Evolutionary conservation across 2,113 vertebrate genomes (phyloP).

Genomic region (Eubucco bourcierii): DNA sequence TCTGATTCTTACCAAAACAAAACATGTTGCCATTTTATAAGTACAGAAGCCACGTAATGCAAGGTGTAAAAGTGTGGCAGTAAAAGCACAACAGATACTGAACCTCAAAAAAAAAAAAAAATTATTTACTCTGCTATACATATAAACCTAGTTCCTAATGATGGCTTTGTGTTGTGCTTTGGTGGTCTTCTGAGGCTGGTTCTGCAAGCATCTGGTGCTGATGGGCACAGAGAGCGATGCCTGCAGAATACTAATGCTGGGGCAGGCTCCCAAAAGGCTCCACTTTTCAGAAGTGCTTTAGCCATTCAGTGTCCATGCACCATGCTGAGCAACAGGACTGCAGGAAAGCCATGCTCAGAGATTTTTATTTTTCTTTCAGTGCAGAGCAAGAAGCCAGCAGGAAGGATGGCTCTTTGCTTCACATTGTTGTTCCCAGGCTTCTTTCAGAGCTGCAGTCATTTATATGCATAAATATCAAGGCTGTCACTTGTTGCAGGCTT

Average conservation of each 20-base stretch:
- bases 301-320: not conserved
- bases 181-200: slow-evolving; percentile 19
- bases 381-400: not conserved
- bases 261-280: not conserved
- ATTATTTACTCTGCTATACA: not conserved
- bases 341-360: not conserved
- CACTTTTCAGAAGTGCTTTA: slow-evolving; percentile 1
- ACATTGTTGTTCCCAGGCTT: slow-evolving; percentile 12
- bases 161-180: slow-evolving; percentile 18
- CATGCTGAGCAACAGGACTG: not conserved
- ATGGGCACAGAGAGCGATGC: not conserved
- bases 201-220: not conserved
- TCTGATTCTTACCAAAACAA: not conserved
- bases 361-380: not conserved
- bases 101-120: not conserved
- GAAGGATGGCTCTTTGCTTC: not conserved
- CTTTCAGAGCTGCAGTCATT: slow-evolving; percentile 37
- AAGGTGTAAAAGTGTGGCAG: not conserved
- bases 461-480: slow-evolving; percentile 38
- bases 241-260: slow-evolving; percentile 36
- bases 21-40: slow-evolving; percentile 9
- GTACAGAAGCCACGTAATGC: not conserved
- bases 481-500: slow-evolving; percentile 51
- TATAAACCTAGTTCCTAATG: not conserved
- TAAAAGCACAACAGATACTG: not conserved